A percentile compares a stretch with the other conserved stretches of the same genome.
Conservation (phyloP, 2,113 vertebrate genomes). For the Arenaria interpres region DNA sequence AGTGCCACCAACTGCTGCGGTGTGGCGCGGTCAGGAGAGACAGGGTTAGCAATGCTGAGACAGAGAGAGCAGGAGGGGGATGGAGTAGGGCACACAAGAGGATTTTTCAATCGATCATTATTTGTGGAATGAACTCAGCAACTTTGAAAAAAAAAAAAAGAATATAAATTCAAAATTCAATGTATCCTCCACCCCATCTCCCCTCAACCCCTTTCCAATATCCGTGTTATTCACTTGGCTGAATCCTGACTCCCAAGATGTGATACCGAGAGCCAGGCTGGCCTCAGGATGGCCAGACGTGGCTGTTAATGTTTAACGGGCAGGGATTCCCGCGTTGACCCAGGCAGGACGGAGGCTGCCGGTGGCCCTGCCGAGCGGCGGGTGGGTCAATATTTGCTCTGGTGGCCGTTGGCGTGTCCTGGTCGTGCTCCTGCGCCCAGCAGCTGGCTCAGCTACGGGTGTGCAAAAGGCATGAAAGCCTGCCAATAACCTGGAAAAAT, state of each 20-base stretch:
- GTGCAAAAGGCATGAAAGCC: background rate
- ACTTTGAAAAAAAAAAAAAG: background rate
- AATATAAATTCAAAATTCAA: background rate
- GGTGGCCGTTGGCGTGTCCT: background rate
- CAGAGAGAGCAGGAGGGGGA: too few species aligned
- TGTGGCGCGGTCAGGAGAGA: rapidly evolving
- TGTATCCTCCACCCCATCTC: background rate
- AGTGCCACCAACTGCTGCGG: background rate
- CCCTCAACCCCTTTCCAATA: rapidly evolving
- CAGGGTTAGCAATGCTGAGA: background rate
- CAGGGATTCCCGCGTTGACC: slow-evolving; percentile 75
- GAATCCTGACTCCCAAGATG: background rate
- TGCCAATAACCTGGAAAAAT: background rate
- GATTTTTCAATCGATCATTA: background rate
- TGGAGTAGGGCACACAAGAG: background rate
- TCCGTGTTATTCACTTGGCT: background rate
- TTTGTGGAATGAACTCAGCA: background rate
- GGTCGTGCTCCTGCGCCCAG: background rate
- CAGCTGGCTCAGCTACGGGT: background rate
- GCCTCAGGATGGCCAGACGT: background rate
- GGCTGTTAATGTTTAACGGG: slow-evolving; percentile 60
- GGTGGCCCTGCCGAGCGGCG: background rate
- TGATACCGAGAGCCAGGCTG: background rate
- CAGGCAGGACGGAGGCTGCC: background rate
- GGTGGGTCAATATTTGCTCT: slow-evolving; percentile 80